A percentile compares a stretch with the other conserved stretches of the same genome.
Evolutionary conservation across 2,797 vertebrate species (phyloP).

Genomic region (Apodemus agrarius): DNA sequence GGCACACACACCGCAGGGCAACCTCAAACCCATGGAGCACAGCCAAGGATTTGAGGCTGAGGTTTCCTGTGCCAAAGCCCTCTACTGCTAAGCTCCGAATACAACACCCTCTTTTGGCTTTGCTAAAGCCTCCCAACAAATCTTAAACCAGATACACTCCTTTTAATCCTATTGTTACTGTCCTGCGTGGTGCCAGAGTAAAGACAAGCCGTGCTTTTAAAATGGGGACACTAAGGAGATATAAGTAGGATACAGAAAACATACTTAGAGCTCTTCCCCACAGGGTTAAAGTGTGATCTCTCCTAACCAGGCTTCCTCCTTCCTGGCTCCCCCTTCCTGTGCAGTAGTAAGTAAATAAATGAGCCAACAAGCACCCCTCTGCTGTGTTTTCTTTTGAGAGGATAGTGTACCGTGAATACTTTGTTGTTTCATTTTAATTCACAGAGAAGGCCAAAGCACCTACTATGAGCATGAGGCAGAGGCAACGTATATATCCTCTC

Average conservation of each 20-base stretch:
- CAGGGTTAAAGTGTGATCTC: conserved; percentile 54
- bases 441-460: neutral
- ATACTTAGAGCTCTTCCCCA: conserved; percentile 56
- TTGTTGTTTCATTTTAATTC: neutral
- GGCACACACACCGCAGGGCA: conserved; percentile 52
- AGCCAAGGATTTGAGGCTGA: conserved; percentile 74
- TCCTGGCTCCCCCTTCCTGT: conserved; percentile 38
- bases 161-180: conserved; percentile 78
- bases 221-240: conserved; percentile 59
- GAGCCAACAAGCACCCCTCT: conserved; percentile 32
- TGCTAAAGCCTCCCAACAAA: conserved; percentile 69
- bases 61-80: conserved; percentile 39
- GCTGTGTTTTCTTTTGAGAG: neutral
- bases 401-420: neutral
- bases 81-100: conserved; percentile 53
- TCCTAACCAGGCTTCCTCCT: conserved; percentile 63
- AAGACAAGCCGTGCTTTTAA: conserved; percentile 70
- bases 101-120: conserved; percentile 70
- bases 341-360: conserved; percentile 64
- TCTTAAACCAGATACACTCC: conserved; percentile 74
- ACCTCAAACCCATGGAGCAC: conserved; percentile 57
- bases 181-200: conserved; percentile 71
- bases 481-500: neutral
- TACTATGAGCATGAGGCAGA: neutral
- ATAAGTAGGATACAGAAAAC: conserved; percentile 63